These are phyloP conservation scores for Drosophila anomalata DNA, from an alignment of 2,888 invertebrate species.

Conservation along the genomic window DNA sequence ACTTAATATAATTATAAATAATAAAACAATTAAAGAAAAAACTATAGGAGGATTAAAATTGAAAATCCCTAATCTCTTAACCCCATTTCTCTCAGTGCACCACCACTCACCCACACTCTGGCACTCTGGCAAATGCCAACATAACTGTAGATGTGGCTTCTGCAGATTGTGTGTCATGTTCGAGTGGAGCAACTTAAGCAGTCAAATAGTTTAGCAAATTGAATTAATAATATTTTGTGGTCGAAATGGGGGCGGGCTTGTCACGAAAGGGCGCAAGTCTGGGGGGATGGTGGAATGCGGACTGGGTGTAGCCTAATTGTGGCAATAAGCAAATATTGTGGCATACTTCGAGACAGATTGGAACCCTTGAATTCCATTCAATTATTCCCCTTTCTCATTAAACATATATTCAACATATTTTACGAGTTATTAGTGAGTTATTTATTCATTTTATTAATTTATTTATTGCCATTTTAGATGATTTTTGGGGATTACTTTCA, in stretches of 20 bases:
- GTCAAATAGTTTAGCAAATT: slow-evolving; percentile 67
- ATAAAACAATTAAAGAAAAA: no score
- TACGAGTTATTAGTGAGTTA: neutral
- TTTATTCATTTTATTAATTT: slow-evolving; percentile 10
- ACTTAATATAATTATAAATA: no score
- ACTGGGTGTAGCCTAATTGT: slow-evolving; percentile 27
- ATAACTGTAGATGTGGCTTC: slow-evolving; percentile 13
- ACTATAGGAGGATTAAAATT: neutral
- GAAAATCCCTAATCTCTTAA: no score
- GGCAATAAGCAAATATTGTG: slow-evolving; percentile 42
- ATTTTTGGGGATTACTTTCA: no score
- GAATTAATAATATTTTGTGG: slow-evolving; percentile 69
- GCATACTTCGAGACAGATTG: slow-evolving; percentile 26
- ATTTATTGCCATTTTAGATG: neutral
- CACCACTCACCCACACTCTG: neutral
- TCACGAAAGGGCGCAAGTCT: neutral
- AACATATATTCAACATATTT: neutral
- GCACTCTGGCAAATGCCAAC: slow-evolving; percentile 1
- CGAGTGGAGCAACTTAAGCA: slow-evolving; percentile 46
- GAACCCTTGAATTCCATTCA: slow-evolving; percentile 30
- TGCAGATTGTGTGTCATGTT: slow-evolving; percentile 43
- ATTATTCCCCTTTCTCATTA: slow-evolving; percentile 20
- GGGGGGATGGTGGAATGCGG: neutral
- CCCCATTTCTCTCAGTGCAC: slow-evolving; percentile 4
- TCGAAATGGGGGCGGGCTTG: slow-evolving; percentile 11